phyloP scores from a whole-genome alignment of 2,113 vertebrate species.

The Cisticola juncidis region DNA sequence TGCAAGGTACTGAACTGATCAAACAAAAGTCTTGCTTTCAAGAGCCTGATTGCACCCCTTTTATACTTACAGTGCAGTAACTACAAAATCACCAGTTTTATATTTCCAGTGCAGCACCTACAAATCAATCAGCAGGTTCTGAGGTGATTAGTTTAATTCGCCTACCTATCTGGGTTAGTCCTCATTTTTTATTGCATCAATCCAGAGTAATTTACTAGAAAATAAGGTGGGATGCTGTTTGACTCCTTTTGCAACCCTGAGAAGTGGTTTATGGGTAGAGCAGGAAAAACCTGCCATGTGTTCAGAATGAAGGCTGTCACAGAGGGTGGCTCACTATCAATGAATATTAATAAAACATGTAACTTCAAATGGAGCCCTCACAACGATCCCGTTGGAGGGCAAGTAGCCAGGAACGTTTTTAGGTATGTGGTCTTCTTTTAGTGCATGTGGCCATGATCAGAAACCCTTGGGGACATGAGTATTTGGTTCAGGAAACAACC shows the following conservation, averaged over 20 bases:
- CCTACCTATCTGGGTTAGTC: not conserved
- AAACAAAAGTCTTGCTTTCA: not conserved
- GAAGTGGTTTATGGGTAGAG: not conserved
- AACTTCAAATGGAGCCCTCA: not conserved
- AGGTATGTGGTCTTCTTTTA: not conserved
- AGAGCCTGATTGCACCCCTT: not conserved
- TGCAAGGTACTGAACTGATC: not conserved
- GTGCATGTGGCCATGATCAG: not conserved
- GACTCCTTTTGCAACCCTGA: not conserved
- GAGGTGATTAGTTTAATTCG: not conserved
- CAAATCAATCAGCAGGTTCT: not conserved
- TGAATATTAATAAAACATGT: not conserved
- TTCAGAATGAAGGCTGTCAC: not conserved
- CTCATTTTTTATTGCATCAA: not conserved
- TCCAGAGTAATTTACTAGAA: not conserved
- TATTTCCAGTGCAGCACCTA: not conserved
- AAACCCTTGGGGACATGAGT: not conserved
- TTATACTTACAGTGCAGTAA: not conserved
- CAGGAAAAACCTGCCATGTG: not conserved
- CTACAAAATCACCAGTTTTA: not conserved
- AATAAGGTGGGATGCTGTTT: not conserved
- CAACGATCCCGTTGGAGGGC: not conserved
- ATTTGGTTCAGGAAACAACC: slow-evolving; percentile 2
- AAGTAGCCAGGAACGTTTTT: not conserved
- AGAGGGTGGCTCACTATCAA: not conserved